Evolutionary conservation across 2,113 vertebrate genomes (phyloP).

Genomic region (Centropus unirufus): DNA sequence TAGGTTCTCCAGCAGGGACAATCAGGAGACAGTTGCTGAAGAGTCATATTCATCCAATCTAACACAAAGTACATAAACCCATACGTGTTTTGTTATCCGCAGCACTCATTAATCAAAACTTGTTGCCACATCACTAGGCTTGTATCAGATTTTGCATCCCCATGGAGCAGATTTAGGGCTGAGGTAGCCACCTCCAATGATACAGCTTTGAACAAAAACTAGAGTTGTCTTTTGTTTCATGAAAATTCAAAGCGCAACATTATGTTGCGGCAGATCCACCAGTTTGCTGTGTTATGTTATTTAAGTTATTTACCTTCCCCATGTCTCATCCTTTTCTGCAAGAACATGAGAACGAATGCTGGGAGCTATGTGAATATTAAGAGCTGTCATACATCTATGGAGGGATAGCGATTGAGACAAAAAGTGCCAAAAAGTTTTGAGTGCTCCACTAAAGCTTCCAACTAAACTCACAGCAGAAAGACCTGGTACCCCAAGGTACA

Average conservation of each 20-base stretch:
- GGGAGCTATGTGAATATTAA: neutral
- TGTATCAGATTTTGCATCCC: neutral
- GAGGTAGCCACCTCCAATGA: neutral
- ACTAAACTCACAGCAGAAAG: neutral
- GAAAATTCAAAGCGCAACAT: neutral
- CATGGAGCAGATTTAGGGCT: neutral
- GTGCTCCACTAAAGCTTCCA: neutral
- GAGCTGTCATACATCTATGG: neutral
- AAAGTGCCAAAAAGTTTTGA: neutral
- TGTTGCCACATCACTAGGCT: neutral
- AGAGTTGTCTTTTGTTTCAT: neutral
- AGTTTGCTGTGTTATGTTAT: neutral
- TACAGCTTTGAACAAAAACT: neutral
- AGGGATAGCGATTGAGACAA: neutral
- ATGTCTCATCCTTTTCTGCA: neutral
- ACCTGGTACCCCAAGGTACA: neutral
- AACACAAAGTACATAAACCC: neutral
- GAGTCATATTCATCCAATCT: neutral
- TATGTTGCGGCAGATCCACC: neutral
- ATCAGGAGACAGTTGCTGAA: neutral
- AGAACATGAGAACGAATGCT: neutral
- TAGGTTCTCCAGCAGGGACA: neutral
- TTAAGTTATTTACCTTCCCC: neutral
- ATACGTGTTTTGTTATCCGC: neutral
- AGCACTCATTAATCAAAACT: neutral